Base-by-base conservation (phyloP, 64 coral and sea anemone genomes). In the Pachyseris speciosa region DNA sequence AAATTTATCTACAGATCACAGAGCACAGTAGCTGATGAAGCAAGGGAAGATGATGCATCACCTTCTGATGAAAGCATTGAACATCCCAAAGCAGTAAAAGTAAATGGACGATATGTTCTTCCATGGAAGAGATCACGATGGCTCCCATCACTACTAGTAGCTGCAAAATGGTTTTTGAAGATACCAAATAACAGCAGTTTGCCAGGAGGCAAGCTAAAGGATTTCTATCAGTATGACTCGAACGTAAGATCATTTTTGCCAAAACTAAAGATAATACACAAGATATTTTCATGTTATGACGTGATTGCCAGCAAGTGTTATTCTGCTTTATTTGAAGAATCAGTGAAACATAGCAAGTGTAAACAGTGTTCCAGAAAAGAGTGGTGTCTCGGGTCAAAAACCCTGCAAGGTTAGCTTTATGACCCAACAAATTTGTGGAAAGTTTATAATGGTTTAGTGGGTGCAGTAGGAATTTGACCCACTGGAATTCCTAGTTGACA, bases 121-220 rank as follows among this genome's bases (percentile, higher is more conserved):
- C 77, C 77, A 13, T 81, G 77, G 77, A 15, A 20, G 33, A 16
- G 22, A 61, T 28, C 58, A 24, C 20, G 55, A 45, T 20, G 9
- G 37, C 3, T 24, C 5, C 34, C 77, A 39, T 58, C 53, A 40
- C 9, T 4, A 16, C 48, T 61, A 20, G 11, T 9, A 19, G 77
- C 77, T 7, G 12, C 63, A 33, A 81, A 81, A 81, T 81, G 77
- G 77, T 81, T 81, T 33, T 60, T 58, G 77, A 36, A 31, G 1
- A 40, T 34, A 60, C 20, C 33, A 26, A 81, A 81, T 13, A 81
- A 61, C 9, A 59, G 50, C 37, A 61, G n/a, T 24, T 19, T 81
- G 20, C 77, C 77, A 40, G 52, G 53, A 25, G 53, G 33, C 52
- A 42, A 40, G 3, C 22, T 60, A 33, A 32, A 61, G 75, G 19